Evolutionary conservation across 1,140 invertebrate species (phyloP).

Genomic region (Archivesica marissinica): DNA sequence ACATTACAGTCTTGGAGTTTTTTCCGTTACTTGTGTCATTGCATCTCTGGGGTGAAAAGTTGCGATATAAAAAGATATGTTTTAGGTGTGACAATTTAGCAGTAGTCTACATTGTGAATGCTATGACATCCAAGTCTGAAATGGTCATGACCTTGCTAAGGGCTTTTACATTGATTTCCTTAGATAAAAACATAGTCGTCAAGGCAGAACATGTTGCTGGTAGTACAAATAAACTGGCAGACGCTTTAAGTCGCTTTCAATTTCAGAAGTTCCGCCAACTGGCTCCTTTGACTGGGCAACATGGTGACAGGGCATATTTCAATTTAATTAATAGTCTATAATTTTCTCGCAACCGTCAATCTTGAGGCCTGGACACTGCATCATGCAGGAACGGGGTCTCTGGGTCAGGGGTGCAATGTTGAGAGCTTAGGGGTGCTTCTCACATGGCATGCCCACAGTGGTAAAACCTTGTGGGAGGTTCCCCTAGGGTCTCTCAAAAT

Average conservation of each 20-base stretch:
- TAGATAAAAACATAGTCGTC: slow-evolving; percentile 21
- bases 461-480: too few relatives aligned
- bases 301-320: too few relatives aligned
- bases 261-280: not conserved
- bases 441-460: too few relatives aligned
- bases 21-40: slow-evolving; percentile 14
- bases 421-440: too few relatives aligned
- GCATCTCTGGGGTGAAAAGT: slow-evolving; percentile 1
- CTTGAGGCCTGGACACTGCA: too few relatives aligned
- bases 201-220: slow-evolving; percentile 4
- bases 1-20: slow-evolving; percentile 35
- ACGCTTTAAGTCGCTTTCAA: slow-evolving; percentile 25
- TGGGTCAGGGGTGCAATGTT: too few relatives aligned
- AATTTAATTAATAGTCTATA: too few relatives aligned
- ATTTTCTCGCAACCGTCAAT: too few relatives aligned
- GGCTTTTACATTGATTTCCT: slow-evolving; percentile 7
- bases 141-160: not conserved
- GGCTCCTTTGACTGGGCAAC: too few relatives aligned
- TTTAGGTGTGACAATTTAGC: slow-evolving; percentile 36
- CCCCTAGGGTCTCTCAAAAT: too few relatives aligned
- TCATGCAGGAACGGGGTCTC: too few relatives aligned
- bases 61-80: slow-evolving; percentile 13
- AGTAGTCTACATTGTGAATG: slow-evolving; percentile 23
- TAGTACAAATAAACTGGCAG: slow-evolving; percentile 2
- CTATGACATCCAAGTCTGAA: slow-evolving; percentile 21